Base-by-base conservation (phyloP, 2,888 invertebrate species). In the Drosophila eohydei region DNA sequence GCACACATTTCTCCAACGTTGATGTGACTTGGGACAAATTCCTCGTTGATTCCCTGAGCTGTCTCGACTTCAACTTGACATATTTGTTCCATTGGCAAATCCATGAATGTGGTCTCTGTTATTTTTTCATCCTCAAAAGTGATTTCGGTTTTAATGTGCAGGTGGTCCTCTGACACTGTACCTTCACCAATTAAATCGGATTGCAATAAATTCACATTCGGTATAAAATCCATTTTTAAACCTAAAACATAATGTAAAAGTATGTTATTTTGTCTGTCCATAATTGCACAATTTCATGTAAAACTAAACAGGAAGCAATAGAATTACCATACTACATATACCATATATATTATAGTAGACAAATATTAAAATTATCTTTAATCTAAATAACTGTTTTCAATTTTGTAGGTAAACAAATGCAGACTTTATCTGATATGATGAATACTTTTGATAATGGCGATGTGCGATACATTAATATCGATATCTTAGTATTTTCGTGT, bases 1-100 rank as follows among this genome's bases (percentile, higher is more conserved):
- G 41, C 58, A 28, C 64, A 64, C 78, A 78, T 76, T 55, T 76
- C 78, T 2, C 78, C 78, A 41, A 77, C 79, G 4, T 12, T 48
- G n/a, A 36, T 50, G 41, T 50, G 32, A 8, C 36, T 51, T 7
- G 12, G 8, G 7, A 1, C 3, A 55, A 2, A n/a, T 3, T 57
- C 60, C 4, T 57, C 78, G 5, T 8, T 9, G 4, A 3, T 54
- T 2, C 69, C 69, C 7, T 14, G 2, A 26, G n/a, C 54, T 26
- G 62, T 30, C 2, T 43, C 70, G 6, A 78, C 63, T 52, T 78
- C 77, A 21, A 71, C 46, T 48, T 74, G 70, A 56, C 32, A 44
- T 4, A 70, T 38, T 14, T 74, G 66, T n/a, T 79, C 77, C 28
- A 44, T 44, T 8, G 73, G 57, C 43, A 59, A 9, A 4, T 63